Base-by-base conservation (phyloP, 1,140 invertebrate genomes). In the Neodiprion lecontei region DNA sequence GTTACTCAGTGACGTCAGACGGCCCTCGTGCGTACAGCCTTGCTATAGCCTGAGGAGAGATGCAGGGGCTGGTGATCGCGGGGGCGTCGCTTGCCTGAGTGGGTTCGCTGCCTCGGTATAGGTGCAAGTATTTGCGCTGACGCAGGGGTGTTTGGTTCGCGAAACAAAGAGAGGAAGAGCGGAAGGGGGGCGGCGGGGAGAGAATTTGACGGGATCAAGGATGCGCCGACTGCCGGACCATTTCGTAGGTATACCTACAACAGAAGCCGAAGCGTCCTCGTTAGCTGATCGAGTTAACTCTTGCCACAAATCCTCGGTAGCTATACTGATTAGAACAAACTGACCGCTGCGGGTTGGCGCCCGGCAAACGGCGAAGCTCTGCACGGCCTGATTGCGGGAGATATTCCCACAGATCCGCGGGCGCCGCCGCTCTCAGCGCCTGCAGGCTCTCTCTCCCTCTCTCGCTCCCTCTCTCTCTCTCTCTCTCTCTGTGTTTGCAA, bases 211-310 rank as follows among this genome's bases (percentile, higher is more conserved):
- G 28, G 28, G 28, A 40, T 40, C 28, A 40, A 40, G 28, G 28
- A 40, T 40, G 28, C 28, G 28, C 28, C 28, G 28, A 5, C 28
- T 40, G 28, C 28, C 5, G 28, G 28, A 40, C 28, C 28, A 40
- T 40, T 40, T 40, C 28, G 28, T 40, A 40, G 28, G 28, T 40
- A 40, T 5, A 1, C 28, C 1, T 5, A 40, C 5, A 40, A 40
- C 28, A 40, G 11, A 12, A 14, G 53, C 53, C 53, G 53, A 61
- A 9, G 5, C 28, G 28, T 61, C 53, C 53, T 61, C 53, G 53
- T 61, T 61, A 61, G 53, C 53, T 61, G 53, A 61, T 61, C 53
- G 53, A 61, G 53, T 61, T 61, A 61, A 61, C 53, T 61, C 53
- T 61, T 61, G 53, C 53, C 53, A 9, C 28, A 40, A 40, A 17